Base-by-base conservation (phyloP, 2,888 invertebrate genomes). In the Lycaena phlaeas region DNA sequence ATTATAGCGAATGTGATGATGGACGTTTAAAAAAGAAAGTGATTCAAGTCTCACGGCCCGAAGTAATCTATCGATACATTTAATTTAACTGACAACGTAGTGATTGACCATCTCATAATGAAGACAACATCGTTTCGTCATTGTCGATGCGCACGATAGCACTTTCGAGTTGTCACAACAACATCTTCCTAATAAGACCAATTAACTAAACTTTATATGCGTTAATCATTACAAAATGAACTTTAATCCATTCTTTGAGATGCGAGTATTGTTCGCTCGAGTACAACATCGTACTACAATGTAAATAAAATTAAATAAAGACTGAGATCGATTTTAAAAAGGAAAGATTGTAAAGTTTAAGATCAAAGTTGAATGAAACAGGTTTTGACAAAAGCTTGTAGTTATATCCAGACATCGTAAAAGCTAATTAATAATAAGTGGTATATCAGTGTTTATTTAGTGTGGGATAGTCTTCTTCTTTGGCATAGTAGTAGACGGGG, bases 61-160 rank as follows among this genome's bases (percentile, higher is more conserved):
- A 72, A 76, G 71, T 81, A 82, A 82, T 81, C 71, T 81, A 82
- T 82, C 82, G 81, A 81, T 81, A 79, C 79, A 79, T 84, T 81
- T 82, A 78, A 82, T 78, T 76, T 79, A 79, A 72, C 82, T 81
- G 84, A 82, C 84, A 82, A 77, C 78, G 77, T 77, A 81, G 77
- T 78, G 81, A 79, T 69, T 77, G 81, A 76, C 81, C 81, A 77
- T 82, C 82, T 81, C 77, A 79, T 81, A 81, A 82, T 82, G 78
- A 84, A 82, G 82, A 82, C 82, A 82, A 76, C 78, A 73, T 77
- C 82, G 84, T 84, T 84, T 84, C 84, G 82, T 84, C 84, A 82
- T 81, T 84, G 84, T 84, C 77, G 84, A 82, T 84, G 77, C 64
- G 61, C 81, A 82, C 81, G 84, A 84, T 84, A 84, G 71, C 82